Evolutionary conservation across 2,888 invertebrate genomes (phyloP), one percentile per base, ranked within the genome.

Genomic region (Ariolimax columbianus): DNA sequence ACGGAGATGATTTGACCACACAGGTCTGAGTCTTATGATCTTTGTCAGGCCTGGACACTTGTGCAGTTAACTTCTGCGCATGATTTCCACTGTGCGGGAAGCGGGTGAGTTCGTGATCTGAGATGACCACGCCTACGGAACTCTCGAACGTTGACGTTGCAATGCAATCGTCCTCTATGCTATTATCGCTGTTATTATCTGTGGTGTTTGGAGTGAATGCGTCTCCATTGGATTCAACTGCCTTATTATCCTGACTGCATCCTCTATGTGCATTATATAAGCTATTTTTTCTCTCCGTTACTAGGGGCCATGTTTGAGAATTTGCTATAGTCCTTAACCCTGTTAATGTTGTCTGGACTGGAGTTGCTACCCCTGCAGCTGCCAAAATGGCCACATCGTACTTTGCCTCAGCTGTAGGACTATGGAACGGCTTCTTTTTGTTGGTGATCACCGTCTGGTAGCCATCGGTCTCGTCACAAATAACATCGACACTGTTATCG

Each of bases 291-390:
- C 75, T 40, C 59, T 73, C 82, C 19, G 73, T 19, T 9, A 33
- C 63, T 6, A 55, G 75, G 14, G 82, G 82, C 82, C 82, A 82
- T n/a, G 82, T 73, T 33, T 75, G 73, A 23, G 82, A 82, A 51
- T 23, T 73, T 6, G 82, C 30, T 6, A 82, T n/a, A 14, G 82
- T 17, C 36, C 55, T 81, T 36, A 55, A 30, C 9, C 3, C 17
- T 63, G 79, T 43, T 17, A 19, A 17, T 11, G 33, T 19, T 33
- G 33, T 33, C 3, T 23, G 33, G 6, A 7, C 11, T 33, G 14
- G 30, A 19, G 6, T 0, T 30, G 30, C 0, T 30, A 2, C 66
- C 0, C n/a, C 17, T 43, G 43, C 9, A 26, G 43, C 23, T 2
- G 43, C 9, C 30, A 47, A 47, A 30, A 43, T 73, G n/a, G 17